Percentiles rank a stretch among this genome's conserved stretches.
phyloP scores from a whole-genome alignment of 2,113 vertebrate genomes.

The Crotalus helleri region DNA sequence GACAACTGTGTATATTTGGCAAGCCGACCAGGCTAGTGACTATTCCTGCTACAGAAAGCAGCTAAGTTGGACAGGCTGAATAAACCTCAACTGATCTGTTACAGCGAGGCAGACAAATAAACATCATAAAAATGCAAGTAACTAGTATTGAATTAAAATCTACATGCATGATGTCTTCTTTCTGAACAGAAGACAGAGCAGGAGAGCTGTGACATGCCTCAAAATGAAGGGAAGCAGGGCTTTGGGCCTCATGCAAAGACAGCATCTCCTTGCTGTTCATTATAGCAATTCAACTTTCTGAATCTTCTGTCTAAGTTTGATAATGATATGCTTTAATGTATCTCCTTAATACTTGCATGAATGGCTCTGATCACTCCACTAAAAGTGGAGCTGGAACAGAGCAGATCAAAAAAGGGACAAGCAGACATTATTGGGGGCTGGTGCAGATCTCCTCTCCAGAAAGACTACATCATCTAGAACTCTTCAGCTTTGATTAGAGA shows the following conservation, averaged over 20 bases:
- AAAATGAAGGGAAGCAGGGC: neutral
- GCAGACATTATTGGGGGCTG: neutral
- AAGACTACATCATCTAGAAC: neutral
- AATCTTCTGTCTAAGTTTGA: neutral
- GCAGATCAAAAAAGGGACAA: neutral
- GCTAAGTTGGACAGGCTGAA: neutral
- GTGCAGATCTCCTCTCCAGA: neutral
- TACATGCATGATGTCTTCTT: neutral
- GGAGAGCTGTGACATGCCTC: neutral
- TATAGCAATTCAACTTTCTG: neutral
- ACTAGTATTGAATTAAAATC: neutral
- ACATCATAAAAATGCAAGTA: neutral
- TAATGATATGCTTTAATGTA: neutral
- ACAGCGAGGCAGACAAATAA: neutral
- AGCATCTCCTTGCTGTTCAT: neutral
- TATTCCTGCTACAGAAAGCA: neutral
- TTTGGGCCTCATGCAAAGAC: neutral
- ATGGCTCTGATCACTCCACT: neutral
- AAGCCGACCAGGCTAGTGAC: neutral
- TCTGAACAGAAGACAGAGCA: neutral
- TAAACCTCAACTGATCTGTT: neutral
- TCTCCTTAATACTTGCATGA: neutral
- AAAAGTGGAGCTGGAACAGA: neutral
- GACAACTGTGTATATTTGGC: neutral
- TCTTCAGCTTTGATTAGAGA: neutral